Evolutionary conservation across 2,888 invertebrate genomes (phyloP), one percentile per base, ranked within the genome.

Genomic region (Dicyrtomina minuta): DNA sequence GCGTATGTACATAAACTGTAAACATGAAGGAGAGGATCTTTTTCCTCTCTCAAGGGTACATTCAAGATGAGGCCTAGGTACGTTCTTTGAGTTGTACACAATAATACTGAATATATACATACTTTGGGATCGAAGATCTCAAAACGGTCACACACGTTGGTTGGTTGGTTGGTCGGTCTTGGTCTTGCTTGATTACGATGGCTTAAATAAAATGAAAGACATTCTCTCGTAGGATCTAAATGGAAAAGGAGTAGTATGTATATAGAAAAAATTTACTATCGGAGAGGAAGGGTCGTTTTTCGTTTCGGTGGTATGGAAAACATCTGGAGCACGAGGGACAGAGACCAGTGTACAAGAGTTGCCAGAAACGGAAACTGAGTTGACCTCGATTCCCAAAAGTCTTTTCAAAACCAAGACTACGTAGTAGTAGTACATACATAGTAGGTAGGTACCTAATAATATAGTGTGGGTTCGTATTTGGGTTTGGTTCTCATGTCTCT

Each of bases 361-460:
- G 22, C 43, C 13, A 46, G 49, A 51, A 67, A 59, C 66, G 66
- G 66, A 67, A 67, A 67, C 49, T 26, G 58, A 33, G 59, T 59
- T 67, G 66, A 58, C 66, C 66, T 67, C 66, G 51, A 67, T 67
- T 67, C 53, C 20, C 33, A 13, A n/a, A 59, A 51, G 27, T 41
- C 59, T 49, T 67, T 51, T 51, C 59, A 49, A 17, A 26, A 46
- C 20, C 20, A 26, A 41, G 55, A 22, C 22, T 20, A 24, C 24
- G n/a, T 33, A 43, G 41, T 15, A 55, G 55, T 27, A 10, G 1
- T n/a, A 43, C 5, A 4, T 49, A 22, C 49, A 26, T 44, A 20
- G 15, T 24, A 17, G 6, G 17, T 4, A 17, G 12, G 17, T 59
- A 58, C 8, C 17, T 59, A 58, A 6, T n/a, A 17, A 17, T 58